Base-by-base conservation (phyloP, 2,888 invertebrate species). In the Ectemnius lituratus region DNA sequence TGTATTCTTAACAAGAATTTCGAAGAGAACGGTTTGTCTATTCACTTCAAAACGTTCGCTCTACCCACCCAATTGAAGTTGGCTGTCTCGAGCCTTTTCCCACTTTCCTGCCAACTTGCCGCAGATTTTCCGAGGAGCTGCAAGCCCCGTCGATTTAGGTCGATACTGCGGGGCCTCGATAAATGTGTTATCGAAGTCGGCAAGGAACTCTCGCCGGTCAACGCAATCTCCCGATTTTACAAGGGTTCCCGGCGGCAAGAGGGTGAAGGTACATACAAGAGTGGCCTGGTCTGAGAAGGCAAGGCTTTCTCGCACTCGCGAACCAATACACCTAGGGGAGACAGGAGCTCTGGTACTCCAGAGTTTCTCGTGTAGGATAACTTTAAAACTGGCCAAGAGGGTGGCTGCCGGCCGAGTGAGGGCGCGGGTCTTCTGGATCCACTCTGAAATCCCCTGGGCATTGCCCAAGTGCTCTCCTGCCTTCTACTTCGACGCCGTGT, bases 261-360 rank as follows among this genome's bases (percentile, higher is more conserved):
- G 20, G 14, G 27, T 67, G 59, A 63, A 57, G 14, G n/a, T 62
- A 49, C 46, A 47, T 18, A 47, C 13, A 23, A 11, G 23, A 20
- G 23, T 18, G 5, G 37, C 37, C 37, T 8, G 47, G 47, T 62
- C 49, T 37, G 37, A 37, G 37, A 37, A 37, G 37, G 23, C 8
- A 47, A 23, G 45, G n/a, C 16, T 16, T 52, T 52, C n/a, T 62
- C 49, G 45, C 8, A 47, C 65, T 65, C 45, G 49, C 62, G 28
- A 73, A 47, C 47, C 73, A 70, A 73, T 65, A 64, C 56, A 70
- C 59, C 62, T 62, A 52, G n/a, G 16, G 14, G 52, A 52, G 52
- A 52, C 52, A 16, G 16, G 52, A 13, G 5, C 52, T 23, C 37
- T 2, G 20, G 20, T 52, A 64, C 18, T 45, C 27, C 27, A 16